phyloP scores from a whole-genome alignment of 1,140 invertebrate species.

The Drosophila gunungcola region DNA sequence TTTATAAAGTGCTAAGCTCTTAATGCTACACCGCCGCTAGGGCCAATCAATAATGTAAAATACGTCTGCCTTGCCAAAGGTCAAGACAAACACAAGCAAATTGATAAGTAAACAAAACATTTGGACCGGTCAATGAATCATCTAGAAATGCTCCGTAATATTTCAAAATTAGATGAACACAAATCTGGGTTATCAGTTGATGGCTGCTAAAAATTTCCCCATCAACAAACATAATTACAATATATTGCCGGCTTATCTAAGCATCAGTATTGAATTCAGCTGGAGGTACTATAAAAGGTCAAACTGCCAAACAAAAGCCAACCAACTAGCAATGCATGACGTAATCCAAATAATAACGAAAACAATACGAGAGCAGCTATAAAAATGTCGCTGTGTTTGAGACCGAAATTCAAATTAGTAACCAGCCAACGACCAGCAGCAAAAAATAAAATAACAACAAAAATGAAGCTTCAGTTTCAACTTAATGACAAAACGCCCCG shows the following conservation, averaged over 20 bases:
- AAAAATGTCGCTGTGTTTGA: conserved; percentile 49
- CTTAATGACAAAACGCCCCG: conserved; percentile 65
- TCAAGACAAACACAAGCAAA: conserved; percentile 20
- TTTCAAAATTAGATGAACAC: conserved; percentile 17
- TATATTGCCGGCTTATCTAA: conserved; percentile 35
- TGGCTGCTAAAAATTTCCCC: conserved; percentile 26
- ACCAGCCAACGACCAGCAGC: conserved; percentile 27
- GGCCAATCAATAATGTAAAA: conserved; percentile 48
- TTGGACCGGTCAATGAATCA: conserved; percentile 29
- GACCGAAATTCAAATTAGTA: conserved; percentile 62
- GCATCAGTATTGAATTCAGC: conserved; percentile 43
- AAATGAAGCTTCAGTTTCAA: conserved; percentile 46
- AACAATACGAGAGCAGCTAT: conserved; percentile 45
- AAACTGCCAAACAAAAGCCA: conserved; percentile 25
- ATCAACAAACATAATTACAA: background rate
- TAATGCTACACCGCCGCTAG: conserved; percentile 10
- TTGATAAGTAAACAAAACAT: conserved; percentile 32
- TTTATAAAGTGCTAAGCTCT: conserved; percentile 22
- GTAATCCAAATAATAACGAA: conserved; percentile 47
- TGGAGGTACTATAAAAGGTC: conserved; percentile 35
- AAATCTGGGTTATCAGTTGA: conserved; percentile 31
- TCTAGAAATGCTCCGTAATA: conserved; percentile 4
- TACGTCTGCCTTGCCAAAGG: conserved; percentile 31
- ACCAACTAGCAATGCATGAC: conserved; percentile 49
- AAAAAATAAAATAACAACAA: conserved; percentile 28